Evolutionary conservation across 1,140 invertebrate species (phyloP).

Genomic region (Drosophila baimaii): DNA sequence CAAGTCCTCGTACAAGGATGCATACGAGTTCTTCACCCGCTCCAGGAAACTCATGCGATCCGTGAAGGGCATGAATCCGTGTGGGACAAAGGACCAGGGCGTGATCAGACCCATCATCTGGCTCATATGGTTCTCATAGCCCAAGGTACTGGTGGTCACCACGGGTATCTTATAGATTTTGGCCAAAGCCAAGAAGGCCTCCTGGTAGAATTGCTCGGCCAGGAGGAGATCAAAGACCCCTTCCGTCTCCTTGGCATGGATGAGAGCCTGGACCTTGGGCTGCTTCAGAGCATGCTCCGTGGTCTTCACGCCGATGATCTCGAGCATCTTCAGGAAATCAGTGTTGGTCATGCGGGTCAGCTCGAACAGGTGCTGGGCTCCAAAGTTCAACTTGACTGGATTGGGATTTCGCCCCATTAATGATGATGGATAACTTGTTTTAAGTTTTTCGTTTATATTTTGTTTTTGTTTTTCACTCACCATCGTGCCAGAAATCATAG

Average conservation of each 20-base stretch:
- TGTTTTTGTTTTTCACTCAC: constrained; percentile 35
- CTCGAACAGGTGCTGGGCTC: constrained; percentile 72
- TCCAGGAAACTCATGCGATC: constrained; percentile 84
- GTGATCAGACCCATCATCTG: constrained; percentile 79
- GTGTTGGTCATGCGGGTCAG: constrained; percentile 69
- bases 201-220: constrained; percentile 83
- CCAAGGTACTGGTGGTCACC: constrained; percentile 78
- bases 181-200: constrained; percentile 81
- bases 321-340: constrained; percentile 74
- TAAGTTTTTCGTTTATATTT: no score
- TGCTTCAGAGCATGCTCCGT: constrained; percentile 79
- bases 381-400: constrained; percentile 70
- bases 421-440: no score
- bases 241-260: constrained; percentile 69
- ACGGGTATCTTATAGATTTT: constrained; percentile 81
- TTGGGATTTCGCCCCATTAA: not conserved
- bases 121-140: constrained; percentile 77
- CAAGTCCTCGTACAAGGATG: constrained; percentile 64
- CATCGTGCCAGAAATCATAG: constrained; percentile 74
- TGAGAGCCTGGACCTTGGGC: constrained; percentile 80
- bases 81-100: constrained; percentile 82
- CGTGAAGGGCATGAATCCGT: constrained; percentile 66
- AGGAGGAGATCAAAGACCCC: constrained; percentile 84
- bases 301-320: constrained; percentile 71
- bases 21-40: constrained; percentile 72